A percentile compares a stretch with the other conserved stretches of the same genome.
Conservation (phyloP, 2,113 vertebrate species). For the Lathamus discolor region DNA sequence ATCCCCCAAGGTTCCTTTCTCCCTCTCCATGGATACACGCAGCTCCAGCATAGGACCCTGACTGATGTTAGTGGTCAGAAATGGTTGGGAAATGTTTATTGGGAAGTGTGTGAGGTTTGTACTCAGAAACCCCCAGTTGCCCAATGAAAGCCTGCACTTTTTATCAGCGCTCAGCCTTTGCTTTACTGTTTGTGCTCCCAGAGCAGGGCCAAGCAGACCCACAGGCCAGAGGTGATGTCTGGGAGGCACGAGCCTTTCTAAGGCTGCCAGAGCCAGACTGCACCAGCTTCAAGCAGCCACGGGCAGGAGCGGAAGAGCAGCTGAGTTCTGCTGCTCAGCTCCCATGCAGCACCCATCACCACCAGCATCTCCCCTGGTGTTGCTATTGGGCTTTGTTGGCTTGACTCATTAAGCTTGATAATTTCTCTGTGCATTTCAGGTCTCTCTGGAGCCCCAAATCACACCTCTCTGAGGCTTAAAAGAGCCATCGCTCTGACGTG, state of each 20-base stretch:
- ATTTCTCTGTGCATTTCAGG: background rate
- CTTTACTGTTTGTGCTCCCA: background rate
- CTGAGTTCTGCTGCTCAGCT: background rate
- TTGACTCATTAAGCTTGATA: background rate
- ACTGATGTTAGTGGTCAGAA: background rate
- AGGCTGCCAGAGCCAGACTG: background rate
- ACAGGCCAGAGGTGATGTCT: background rate
- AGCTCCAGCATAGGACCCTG: background rate
- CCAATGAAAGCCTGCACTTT: background rate
- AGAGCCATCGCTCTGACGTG: rapidly evolving
- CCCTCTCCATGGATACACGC: background rate
- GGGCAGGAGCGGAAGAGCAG: background rate
- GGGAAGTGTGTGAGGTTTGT: background rate
- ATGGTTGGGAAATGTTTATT: background rate
- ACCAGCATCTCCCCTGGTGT: background rate
- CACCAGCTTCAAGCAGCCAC: background rate
- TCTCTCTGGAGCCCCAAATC: background rate
- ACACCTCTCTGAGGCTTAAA: background rate
- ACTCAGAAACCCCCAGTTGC: background rate
- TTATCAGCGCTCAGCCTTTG: background rate
- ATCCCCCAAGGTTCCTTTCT: background rate
- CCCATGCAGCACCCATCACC: background rate
- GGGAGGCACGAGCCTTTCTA: background rate
- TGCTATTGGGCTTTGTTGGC: background rate
- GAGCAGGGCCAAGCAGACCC: background rate